Base-by-base conservation (phyloP, 2,113 vertebrate genomes). In the Pseudorasbora parva region DNA sequence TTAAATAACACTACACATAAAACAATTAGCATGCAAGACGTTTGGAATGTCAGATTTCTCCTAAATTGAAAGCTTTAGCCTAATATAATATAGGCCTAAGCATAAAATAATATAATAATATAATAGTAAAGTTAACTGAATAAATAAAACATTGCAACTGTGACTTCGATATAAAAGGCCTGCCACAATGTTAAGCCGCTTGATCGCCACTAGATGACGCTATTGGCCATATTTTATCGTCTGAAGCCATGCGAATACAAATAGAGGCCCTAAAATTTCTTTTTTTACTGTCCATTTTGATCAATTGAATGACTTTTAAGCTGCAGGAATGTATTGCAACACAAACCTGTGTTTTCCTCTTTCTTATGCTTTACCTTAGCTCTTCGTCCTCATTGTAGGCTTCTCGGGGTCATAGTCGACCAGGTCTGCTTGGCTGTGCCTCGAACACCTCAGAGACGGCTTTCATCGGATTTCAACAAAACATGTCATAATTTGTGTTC, bases 331-430 rank as follows among this genome's bases (percentile, higher is more conserved):
- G 7, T 66, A 10, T 9, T 10, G 76, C 69, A 25, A 43, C 8
- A 45, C 84, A 47, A 43, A 90, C 86, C 86, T 85, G 37, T 54
- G 15, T 21, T 90, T 80, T 33, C 57, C 73, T 30, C 60, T 88
- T 71, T 59, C 27, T 19, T 43, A 23, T n/a, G 30, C 30, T 30
- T 30, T 30, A 30, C 3, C 30, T 30, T 30, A 87, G 30, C 37
- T 60, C 43, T 33, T 87, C 75, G 1, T 27, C 23, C 8, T 82
- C 33, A 37, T 15, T 30, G 43, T 56, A 7, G 3, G 30, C 30
- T 30, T n/a, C n/a, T n/a, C n/a, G n/a, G n/a, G 30, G 30, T 30
- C 30, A 30, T 30, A n/a, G n/a, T n/a, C n/a, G n/a, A n/a, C n/a
- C n/a, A n/a, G n/a, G n/a, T n/a, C n/a, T n/a, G n/a, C n/a, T n/a